These are phyloP conservation scores for Rhinella marina DNA, from an alignment of 2,797 vertebrate species.

Conservation along the genomic window DNA sequence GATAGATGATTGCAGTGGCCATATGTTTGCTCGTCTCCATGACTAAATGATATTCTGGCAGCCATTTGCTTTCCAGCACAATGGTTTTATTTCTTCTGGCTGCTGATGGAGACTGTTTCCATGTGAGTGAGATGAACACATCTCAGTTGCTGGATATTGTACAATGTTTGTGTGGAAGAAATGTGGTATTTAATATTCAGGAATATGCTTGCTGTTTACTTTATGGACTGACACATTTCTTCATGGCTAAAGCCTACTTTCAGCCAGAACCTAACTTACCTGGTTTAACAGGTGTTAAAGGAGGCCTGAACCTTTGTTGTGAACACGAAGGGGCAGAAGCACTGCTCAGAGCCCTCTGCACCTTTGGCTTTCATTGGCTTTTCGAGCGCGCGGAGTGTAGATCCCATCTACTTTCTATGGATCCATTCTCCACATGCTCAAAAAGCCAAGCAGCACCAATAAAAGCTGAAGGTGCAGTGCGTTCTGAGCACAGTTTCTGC, in stretches of 20 bases:
- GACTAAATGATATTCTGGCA: constrained; percentile 60
- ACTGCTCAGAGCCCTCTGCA: no score
- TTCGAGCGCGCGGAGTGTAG: no score
- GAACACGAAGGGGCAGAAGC: no score
- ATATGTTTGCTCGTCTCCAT: constrained; percentile 53
- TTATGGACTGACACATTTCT: not conserved
- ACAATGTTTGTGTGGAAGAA: not conserved
- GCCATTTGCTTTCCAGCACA: not conserved
- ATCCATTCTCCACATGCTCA: no score
- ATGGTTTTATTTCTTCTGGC: constrained; percentile 41
- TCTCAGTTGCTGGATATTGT: not conserved
- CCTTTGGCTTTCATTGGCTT: no score
- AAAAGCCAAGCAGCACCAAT: no score
- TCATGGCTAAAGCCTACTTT: not conserved
- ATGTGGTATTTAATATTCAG: not conserved
- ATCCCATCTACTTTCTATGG: no score
- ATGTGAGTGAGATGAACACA: not conserved
- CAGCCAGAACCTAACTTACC: not conserved
- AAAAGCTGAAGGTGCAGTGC: no score
- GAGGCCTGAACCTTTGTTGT: no score
- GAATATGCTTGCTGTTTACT: not conserved
- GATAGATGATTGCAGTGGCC: constrained; percentile 62
- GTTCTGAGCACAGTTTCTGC: no score
- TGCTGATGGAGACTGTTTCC: constrained; percentile 40
- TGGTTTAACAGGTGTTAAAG: not conserved